Evolutionary conservation across 1,140 invertebrate genomes (phyloP).

Genomic region (Cryptotermes secundus): DNA sequence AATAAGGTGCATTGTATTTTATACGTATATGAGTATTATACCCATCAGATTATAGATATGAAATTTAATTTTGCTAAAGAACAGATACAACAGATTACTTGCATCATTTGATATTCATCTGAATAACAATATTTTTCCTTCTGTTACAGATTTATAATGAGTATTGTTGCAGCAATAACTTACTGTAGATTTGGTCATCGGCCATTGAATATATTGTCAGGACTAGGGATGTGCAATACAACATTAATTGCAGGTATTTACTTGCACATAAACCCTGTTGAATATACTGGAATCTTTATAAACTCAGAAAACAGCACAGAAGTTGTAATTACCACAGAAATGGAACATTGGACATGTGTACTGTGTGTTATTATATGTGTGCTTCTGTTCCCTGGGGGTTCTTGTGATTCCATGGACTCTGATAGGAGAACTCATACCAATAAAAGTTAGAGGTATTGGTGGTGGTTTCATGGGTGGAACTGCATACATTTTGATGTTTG

Average conservation of each 20-base stretch:
- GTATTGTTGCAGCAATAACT: constrained; percentile 50
- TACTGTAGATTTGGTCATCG: constrained; percentile 56
- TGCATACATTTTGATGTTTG: constrained; percentile 65
- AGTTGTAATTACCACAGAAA: not conserved
- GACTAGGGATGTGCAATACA: constrained; percentile 55
- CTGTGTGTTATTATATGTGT: constrained; percentile 55
- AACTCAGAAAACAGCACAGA: not conserved
- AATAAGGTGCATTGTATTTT: constrained; percentile 47
- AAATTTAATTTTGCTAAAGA: too few relatives aligned
- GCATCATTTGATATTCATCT: too few relatives aligned
- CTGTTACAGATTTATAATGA: constrained; percentile 50
- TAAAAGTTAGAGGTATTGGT: constrained; percentile 54
- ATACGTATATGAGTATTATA: too few relatives aligned
- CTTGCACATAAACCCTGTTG: constrained; percentile 38
- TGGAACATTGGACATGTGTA: constrained; percentile 49
- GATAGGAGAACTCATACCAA: constrained; percentile 56
- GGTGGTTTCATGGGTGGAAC: constrained; percentile 58
- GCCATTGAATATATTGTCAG: constrained; percentile 53
- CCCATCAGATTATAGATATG: too few relatives aligned
- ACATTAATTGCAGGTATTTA: constrained; percentile 55
- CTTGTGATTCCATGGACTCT: constrained; percentile 65
- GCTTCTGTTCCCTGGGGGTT: constrained; percentile 55
- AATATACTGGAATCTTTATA: not conserved
- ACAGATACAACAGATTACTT: too few relatives aligned
- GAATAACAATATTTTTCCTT: too few relatives aligned